A percentile compares a stretch with the other conserved stretches of the same genome.
These are phyloP conservation scores for Scotopteryx bipunctaria DNA, from an alignment of 2,888 invertebrate species.

Conservation along the genomic window DNA sequence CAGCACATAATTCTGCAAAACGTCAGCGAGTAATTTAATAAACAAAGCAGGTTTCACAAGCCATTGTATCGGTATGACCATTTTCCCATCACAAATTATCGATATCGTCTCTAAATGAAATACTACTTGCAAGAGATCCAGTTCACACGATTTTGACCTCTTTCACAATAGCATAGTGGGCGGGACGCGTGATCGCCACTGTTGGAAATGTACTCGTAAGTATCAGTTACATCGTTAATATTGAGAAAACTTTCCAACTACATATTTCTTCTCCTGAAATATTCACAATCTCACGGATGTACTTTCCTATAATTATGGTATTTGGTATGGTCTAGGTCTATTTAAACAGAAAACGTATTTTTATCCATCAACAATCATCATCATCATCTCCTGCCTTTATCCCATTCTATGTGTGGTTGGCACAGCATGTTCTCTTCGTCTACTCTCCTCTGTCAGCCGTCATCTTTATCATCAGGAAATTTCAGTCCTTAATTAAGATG, in stretches of 20 bases:
- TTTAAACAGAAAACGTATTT: too few species aligned
- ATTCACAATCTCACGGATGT: too few species aligned
- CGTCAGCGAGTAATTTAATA: constrained; percentile 2
- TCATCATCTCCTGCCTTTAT: too few species aligned
- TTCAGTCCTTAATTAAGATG: too few species aligned
- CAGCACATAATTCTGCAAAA: constrained; percentile 6
- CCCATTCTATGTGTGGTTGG: too few species aligned
- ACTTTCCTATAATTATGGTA: too few species aligned
- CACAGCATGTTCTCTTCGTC: too few species aligned
- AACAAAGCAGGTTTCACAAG: constrained; percentile 11
- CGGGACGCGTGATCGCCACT: constrained; percentile 33
- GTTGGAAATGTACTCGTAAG: constrained; percentile 8
- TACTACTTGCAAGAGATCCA: constrained; percentile 34
- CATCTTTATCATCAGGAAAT: too few species aligned
- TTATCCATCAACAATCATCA: too few species aligned
- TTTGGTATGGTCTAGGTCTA: too few species aligned
- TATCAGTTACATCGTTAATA: constrained; percentile 26
- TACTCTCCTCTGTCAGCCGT: too few species aligned
- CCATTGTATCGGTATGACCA: constrained; percentile 16
- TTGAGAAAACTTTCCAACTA: constrained; percentile 17
- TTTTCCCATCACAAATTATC: constrained; percentile 36
- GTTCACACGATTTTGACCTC: constrained; percentile 40
- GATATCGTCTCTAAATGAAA: constrained; percentile 38
- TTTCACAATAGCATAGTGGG: constrained; percentile 38
- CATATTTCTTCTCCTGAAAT: too few species aligned